These are phyloP conservation scores for Catharus fuscescens DNA, from an alignment of 2,113 vertebrate species.

Conservation along the genomic window DNA sequence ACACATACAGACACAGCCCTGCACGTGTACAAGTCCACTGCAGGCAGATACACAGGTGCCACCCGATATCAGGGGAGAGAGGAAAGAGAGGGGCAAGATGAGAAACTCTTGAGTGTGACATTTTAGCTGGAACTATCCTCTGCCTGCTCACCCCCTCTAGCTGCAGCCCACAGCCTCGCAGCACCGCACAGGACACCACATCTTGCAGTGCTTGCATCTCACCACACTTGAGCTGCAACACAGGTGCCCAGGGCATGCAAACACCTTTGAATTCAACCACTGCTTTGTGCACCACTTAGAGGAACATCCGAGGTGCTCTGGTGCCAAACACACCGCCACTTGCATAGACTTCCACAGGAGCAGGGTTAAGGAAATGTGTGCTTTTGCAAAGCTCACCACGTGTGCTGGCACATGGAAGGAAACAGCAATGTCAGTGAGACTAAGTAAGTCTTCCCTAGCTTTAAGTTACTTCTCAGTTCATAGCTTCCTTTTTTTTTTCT, in stretches of 20 bases:
- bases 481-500: neutral
- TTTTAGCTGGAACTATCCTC: constrained; percentile 19
- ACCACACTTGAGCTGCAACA: accelerated
- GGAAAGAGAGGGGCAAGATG: neutral
- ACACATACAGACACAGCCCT: neutral
- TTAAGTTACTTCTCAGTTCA: neutral
- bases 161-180: constrained; percentile 47
- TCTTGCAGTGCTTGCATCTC: neutral
- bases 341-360: neutral
- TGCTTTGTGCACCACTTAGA: accelerated
- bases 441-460: neutral
- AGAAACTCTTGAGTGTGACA: neutral
- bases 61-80: neutral
- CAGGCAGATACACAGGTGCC: neutral
- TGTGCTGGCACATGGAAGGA: neutral
- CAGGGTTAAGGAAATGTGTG: neutral
- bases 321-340: neutral
- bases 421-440: neutral
- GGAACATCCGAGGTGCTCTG: neutral
- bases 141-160: constrained; percentile 64
- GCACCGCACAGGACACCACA: neutral
- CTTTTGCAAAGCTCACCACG: neutral
- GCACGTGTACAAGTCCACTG: neutral
- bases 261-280: neutral
- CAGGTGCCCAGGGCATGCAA: neutral